A percentile compares a stretch with the other conserved stretches of the same genome.
These are phyloP conservation scores for Stramonita haemastoma DNA, from an alignment of 2,888 invertebrate genomes.

Conservation along the genomic window DNA sequence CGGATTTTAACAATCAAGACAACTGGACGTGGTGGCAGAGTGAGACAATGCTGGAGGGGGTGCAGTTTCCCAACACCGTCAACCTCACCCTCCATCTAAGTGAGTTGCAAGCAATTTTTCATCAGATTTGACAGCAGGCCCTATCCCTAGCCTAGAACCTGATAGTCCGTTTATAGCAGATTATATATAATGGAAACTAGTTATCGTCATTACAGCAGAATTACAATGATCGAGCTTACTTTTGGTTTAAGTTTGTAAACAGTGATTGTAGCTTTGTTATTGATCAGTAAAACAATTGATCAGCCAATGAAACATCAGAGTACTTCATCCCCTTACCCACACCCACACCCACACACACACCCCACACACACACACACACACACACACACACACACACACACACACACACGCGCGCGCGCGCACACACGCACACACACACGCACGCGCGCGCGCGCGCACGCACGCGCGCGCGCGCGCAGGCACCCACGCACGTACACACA, in stretches of 20 bases:
- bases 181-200: too few species aligned
- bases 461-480: background rate
- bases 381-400: background rate
- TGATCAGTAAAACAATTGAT: too few species aligned
- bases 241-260: background rate
- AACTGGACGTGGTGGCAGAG: constrained; percentile 78
- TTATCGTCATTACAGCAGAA: too few species aligned
- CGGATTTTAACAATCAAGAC: constrained; percentile 90
- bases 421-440: constrained; percentile 2
- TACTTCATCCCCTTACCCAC: too few species aligned
- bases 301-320: too few species aligned
- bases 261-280: background rate
- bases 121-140: background rate
- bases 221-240: background rate
- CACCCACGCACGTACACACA: background rate
- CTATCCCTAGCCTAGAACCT: too few species aligned
- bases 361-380: background rate
- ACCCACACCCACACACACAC: background rate
- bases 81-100: constrained; percentile 93
- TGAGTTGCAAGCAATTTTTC: constrained; percentile 74
- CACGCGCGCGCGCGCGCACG: background rate
- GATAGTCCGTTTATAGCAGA: too few species aligned
- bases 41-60: constrained; percentile 96
- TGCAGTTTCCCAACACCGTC: constrained; percentile 93
- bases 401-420: background rate